A percentile compares a stretch with the other conserved stretches of the same genome.
Evolutionary conservation across 2,113 vertebrate species (phyloP).

Genomic region (Dicentrarchus labrax): DNA sequence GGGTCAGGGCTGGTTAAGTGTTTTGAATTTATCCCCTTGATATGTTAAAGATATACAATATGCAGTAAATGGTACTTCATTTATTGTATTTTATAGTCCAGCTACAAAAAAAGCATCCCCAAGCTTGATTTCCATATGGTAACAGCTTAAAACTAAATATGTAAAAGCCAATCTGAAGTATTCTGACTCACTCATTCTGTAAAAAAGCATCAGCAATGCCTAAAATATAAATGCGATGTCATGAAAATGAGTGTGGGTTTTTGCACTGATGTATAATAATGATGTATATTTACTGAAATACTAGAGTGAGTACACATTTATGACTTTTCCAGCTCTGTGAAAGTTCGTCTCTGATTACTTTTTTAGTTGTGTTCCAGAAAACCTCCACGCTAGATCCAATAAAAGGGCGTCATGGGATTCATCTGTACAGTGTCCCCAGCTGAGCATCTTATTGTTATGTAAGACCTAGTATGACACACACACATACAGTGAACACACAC

Average conservation of each 20-base stretch:
- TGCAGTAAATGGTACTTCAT: background rate
- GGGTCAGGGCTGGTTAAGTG: background rate
- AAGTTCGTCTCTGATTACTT: constrained; percentile 47
- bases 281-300: constrained; percentile 40
- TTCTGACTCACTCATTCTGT: constrained; percentile 31
- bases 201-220: constrained; percentile 10
- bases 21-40: constrained; percentile 27
- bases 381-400: constrained; percentile 39
- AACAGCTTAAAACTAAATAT: constrained; percentile 17
- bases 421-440: constrained; percentile 61
- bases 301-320: constrained; percentile 24
- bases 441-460: constrained; percentile 67
- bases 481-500: constrained; percentile 13
- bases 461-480: constrained; percentile 54
- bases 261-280: constrained; percentile 14
- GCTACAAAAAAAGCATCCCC: constrained; percentile 7
- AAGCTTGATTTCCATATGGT: background rate
- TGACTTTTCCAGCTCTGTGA: constrained; percentile 5
- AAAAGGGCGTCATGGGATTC: constrained; percentile 51
- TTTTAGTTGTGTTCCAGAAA: constrained; percentile 49
- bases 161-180: constrained; percentile 28
- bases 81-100: background rate
- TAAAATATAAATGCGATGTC: constrained; percentile 52
- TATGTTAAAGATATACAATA: background rate
- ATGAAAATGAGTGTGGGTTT: constrained; percentile 27